phyloP scores from a whole-genome alignment of 2,888 invertebrate genomes.

The Andricus curvator region DNA sequence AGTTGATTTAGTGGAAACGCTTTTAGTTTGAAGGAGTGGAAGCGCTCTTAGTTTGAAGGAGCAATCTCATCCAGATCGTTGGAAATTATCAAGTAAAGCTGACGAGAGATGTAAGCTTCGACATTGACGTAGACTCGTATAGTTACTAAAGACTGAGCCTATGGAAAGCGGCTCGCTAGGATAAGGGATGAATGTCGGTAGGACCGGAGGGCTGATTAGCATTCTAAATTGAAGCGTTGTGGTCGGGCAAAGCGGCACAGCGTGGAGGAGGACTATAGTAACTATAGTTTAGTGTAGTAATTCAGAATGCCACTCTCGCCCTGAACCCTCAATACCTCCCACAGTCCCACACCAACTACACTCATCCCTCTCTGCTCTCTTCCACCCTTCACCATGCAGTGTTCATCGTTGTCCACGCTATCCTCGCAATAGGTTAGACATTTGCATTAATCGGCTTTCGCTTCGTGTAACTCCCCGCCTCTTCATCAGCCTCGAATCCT shows the following conservation, averaged over 20 bases:
- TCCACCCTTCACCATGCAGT: not conserved
- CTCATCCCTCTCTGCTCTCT: constrained; percentile 36
- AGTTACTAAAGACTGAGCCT: not conserved
- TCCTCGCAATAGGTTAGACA: constrained; percentile 45
- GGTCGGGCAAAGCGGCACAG: constrained; percentile 68
- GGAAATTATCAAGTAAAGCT: not conserved
- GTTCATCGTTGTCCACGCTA: constrained; percentile 42
- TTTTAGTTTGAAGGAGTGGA: no score
- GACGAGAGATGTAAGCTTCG: not conserved
- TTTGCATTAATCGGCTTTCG: constrained; percentile 55
- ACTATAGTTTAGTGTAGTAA: constrained; percentile 69
- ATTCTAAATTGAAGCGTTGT: constrained; percentile 78
- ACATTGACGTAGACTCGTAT: not conserved
- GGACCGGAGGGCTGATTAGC: constrained; percentile 71
- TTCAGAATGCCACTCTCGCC: constrained; percentile 65
- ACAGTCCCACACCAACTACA: constrained; percentile 35
- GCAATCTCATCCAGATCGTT: not conserved
- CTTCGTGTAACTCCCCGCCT: constrained; percentile 49
- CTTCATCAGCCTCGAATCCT: constrained; percentile 40
- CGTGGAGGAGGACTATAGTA: constrained; percentile 55
- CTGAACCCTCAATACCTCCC: not conserved
- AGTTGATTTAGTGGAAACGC: not conserved
- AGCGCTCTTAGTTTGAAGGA: not conserved
- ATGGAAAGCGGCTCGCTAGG: constrained; percentile 12
- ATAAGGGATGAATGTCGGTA: constrained; percentile 33